Evolutionary conservation across 53 echinoderm and acorn worm species (phyloP).

Genomic region (Henricia sp.): DNA sequence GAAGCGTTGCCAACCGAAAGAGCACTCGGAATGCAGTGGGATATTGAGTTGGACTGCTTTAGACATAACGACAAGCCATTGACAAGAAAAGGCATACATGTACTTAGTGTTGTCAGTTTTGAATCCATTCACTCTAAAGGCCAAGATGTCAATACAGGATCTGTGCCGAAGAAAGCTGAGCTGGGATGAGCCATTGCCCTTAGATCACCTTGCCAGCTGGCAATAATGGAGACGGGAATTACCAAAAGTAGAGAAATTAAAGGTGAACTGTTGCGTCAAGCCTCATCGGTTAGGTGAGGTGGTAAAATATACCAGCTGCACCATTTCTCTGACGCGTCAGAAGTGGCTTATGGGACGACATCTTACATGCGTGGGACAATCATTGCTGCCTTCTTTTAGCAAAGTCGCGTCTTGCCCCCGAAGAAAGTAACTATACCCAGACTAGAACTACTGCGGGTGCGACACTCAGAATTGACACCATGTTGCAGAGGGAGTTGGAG

Average conservation of each 20-base stretch:
- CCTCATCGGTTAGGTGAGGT: not conserved
- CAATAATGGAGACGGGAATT: slow-evolving; percentile 2
- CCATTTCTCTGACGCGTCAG: slow-evolving; percentile 62
- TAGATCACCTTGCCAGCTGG: not conserved
- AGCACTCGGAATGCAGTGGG: slow-evolving; percentile 46
- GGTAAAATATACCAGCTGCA: slow-evolving; percentile 22
- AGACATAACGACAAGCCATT: slow-evolving; percentile 27
- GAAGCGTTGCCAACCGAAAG: slow-evolving; percentile 60
- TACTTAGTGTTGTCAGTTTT: slow-evolving; percentile 20
- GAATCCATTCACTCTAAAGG: slow-evolving; percentile 45
- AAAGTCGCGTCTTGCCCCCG: slow-evolving; percentile 43
- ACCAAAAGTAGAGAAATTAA: slow-evolving; percentile 42
- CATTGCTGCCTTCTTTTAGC: not conserved
- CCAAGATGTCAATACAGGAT: slow-evolving; percentile 60
- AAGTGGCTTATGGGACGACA: slow-evolving; percentile 43
- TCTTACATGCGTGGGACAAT: slow-evolving; percentile 12
- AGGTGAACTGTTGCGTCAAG: not conserved
- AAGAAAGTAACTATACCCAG: slow-evolving; percentile 49
- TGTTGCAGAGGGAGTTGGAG: slow-evolving; percentile 44
- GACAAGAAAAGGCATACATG: slow-evolving; percentile 39
- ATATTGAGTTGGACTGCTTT: slow-evolving; percentile 39
- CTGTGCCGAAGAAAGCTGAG: slow-evolving; percentile 47
- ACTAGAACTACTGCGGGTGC: slow-evolving; percentile 53
- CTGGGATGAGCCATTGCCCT: slow-evolving; percentile 65
- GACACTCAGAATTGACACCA: slow-evolving; percentile 37